Base-by-base conservation (phyloP, 2,113 vertebrate genomes). In the Tretioscincus oriximinensis region DNA sequence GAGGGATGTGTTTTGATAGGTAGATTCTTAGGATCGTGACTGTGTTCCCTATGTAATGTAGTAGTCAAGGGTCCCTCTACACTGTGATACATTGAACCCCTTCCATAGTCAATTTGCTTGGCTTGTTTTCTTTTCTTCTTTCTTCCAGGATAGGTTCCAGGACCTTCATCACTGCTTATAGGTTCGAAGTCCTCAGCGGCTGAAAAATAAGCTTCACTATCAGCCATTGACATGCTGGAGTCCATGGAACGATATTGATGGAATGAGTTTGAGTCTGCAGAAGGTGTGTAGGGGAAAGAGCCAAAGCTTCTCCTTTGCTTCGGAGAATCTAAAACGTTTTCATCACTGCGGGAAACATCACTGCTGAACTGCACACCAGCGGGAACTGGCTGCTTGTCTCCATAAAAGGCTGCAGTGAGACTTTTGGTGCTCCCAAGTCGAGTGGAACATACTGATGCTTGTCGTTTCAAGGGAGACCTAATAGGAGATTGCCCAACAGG, bases 131-230 rank as follows among this genome's bases (percentile, higher is more conserved):
- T 96, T 82, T 96, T 97, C 89, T 96, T 98, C 90, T 98, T 99
- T 73, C 98, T 96, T 21, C 98, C 97, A 2, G 98, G 98, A 81
- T 99, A 99, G 0, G 98, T 99, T 72, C 98, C 98, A 0, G 98
- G 98, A 4, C 98, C 98, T 95, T 99, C 98, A 49, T 99, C 98
- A 0, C 98, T 99, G 90, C 98, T 99, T 84, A 99, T 96, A 2
- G 97, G 98, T 85, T 99, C 98, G 72, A 99, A 98, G 88, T 99
- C 98, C 81, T 99, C 98, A 0, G 97, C 95, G 1, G 98, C 98
- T 2, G 98, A 99, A 89, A 98, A 99, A 91, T 99, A 99, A 79
- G 98, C 98, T 95, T 99, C 98, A 0, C 98, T 99, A 73, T 99
- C 98, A 1, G 98, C 98, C 91, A 99, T 95, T 0, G 98, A 99